Evolutionary conservation across 2,797 vertebrate genomes (phyloP), one percentile per base, ranked within the genome.

Genomic region (Semaprochilodus insignis): DNA sequence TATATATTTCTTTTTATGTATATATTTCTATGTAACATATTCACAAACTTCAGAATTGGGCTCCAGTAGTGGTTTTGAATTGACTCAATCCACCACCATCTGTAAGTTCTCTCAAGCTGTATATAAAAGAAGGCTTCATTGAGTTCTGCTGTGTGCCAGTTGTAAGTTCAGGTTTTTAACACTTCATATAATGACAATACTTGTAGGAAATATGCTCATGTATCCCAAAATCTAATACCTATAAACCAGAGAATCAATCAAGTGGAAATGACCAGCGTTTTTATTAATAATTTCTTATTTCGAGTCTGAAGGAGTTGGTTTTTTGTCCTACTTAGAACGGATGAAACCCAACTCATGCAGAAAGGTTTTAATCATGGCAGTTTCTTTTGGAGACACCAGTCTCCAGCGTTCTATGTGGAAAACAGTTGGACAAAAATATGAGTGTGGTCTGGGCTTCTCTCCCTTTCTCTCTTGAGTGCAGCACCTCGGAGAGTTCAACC

Each of bases 341-440:
- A 75, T 80, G 40, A 82, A 82, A 77, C 59, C 51, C 48, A 36
- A 27, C 77, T 74, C 51, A 83, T 72, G 40, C 55, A 57, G 65
- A 74, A 51, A 76, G 83, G 74, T 81, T 69, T 83, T 77, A 83
- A 83, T 83, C 74, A 83, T 40, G 73, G 59, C 63, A 70, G 77
- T 80, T 73, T 77, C 34, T 70, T 44, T 77, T 17, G 85, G 73
- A 81, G 85, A 86, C 88, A 86, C 86, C 81, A 84, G 88, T 87
- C 85, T 82, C 75, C 63, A 65, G 88, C 86, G 89, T 87, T 84
- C 85, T 90, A 75, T 81, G 87, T 86, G 88, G 83, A 90, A 91
- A 90, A 90, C 40, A 81, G 89, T 89, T 91, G 90, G 88, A 88
- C 87, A 88, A 92, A 92, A 85, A 80, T 89, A 89, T 62, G 85